These are phyloP conservation scores for Drosophila bunnanda DNA, from an alignment of 2,888 invertebrate genomes.

Conservation along the genomic window DNA sequence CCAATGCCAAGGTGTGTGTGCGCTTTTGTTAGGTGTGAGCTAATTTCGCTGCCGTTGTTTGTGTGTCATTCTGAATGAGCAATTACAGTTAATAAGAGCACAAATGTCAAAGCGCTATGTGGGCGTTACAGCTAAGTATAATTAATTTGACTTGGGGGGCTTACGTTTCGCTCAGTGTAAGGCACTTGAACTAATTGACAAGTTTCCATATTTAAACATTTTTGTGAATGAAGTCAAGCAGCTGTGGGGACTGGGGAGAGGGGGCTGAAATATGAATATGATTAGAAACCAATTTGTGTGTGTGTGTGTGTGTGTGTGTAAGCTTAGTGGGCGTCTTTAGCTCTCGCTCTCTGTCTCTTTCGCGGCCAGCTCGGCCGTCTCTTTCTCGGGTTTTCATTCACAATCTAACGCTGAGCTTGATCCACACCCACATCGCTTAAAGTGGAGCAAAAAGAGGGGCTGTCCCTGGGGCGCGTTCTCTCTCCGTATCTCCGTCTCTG, in stretches of 20 bases:
- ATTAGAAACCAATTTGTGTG: constrained; percentile 67
- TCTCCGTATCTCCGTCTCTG: constrained; percentile 6
- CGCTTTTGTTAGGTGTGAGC: constrained; percentile 24
- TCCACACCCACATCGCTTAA: constrained; percentile 74
- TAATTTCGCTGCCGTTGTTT: constrained; percentile 18
- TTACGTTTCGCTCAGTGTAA: constrained; percentile 70
- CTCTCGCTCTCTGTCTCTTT: constrained; percentile 32
- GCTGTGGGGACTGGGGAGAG: not conserved
- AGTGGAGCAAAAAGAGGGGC: constrained; percentile 61
- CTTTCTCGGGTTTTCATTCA: constrained; percentile 64
- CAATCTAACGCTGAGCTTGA: constrained; percentile 70
- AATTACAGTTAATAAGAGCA: constrained; percentile 72
- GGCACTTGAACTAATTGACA: constrained; percentile 73
- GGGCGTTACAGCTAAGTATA: constrained; percentile 54
- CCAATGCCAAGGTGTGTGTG: constrained; percentile 1
- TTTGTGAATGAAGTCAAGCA: constrained; percentile 63
- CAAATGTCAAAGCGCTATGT: constrained; percentile 60
- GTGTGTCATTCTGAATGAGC: constrained; percentile 55
- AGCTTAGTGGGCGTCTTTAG: constrained; percentile 66
- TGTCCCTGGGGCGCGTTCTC: constrained; percentile 12
- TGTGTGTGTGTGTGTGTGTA: constrained; percentile 44
- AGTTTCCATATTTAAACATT: constrained; percentile 78
- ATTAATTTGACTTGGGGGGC: constrained; percentile 67
- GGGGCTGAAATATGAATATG: constrained; percentile 58
- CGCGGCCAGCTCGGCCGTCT: constrained; percentile 18